Conservation (phyloP, 2,113 vertebrate genomes). For the Istiophorus platypterus region DNA sequence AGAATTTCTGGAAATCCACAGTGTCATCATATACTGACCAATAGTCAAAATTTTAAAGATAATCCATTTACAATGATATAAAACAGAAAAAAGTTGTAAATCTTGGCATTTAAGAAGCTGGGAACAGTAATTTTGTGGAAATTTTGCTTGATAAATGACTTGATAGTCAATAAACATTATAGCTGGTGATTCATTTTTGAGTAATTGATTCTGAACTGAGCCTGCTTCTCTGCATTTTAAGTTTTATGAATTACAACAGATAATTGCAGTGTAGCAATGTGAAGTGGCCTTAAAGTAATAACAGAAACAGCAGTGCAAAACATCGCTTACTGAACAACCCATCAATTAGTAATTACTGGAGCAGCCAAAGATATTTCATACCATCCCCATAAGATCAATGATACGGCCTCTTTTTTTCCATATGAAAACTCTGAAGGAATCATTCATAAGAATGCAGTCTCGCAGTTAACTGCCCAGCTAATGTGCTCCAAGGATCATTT, state of each 20-base stretch:
- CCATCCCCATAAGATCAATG: constrained; percentile 28
- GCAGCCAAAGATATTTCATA: neutral
- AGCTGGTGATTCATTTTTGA: neutral
- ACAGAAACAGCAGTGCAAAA: neutral
- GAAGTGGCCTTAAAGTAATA: constrained; percentile 1
- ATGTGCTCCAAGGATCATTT: constrained; percentile 54
- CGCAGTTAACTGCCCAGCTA: constrained; percentile 32
- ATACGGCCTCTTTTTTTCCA: neutral
- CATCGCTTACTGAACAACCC: neutral
- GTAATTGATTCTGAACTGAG: neutral
- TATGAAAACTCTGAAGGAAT: constrained; percentile 20
- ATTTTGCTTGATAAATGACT: neutral
- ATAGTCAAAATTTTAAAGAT: neutral
- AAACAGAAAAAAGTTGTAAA: too few relatives aligned
- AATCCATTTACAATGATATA: neutral
- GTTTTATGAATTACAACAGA: neutral
- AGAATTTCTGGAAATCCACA: neutral
- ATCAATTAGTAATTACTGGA: constrained; percentile 7
- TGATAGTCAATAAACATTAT: too few relatives aligned
- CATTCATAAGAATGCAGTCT: constrained; percentile 29
- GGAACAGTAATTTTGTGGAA: neutral
- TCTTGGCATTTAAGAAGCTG: neutral
- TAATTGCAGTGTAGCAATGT: neutral
- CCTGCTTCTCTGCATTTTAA: neutral
- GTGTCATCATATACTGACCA: neutral